Conservation (phyloP, 2,797 vertebrate species). For the Dryobates pubescens region DNA sequence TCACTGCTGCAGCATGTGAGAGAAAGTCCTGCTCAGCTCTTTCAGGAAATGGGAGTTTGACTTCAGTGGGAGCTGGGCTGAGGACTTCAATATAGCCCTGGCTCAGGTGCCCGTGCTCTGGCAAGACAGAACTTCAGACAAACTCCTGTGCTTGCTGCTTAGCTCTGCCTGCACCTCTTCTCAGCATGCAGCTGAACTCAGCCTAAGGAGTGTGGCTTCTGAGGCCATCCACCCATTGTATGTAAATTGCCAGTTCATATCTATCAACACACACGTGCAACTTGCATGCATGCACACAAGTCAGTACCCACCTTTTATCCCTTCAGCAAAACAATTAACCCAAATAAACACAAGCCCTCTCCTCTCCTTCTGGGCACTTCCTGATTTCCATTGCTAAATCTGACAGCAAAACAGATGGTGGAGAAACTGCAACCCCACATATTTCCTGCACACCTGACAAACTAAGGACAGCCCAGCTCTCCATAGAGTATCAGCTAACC, state of each 20-base stretch:
- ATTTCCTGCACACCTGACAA: background rate
- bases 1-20: background rate
- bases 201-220: background rate
- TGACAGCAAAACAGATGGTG: background rate
- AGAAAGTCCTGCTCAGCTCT: background rate
- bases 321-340: background rate
- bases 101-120: background rate
- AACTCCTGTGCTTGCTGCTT: background rate
- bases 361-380: background rate
- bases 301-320: background rate
- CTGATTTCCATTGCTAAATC: background rate
- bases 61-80: background rate
- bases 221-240: background rate
- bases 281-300: background rate
- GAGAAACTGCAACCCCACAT: background rate
- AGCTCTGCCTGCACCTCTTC: background rate
- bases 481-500: background rate
- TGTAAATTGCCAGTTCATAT: background rate
- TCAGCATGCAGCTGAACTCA: background rate
- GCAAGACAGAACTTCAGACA: background rate
- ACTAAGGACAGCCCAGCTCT: accelerated
- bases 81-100: background rate
- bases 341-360: background rate
- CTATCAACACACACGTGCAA: background rate
- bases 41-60: accelerated